Percentiles rank a stretch among this genome's conserved stretches.
These are phyloP conservation scores for Entomobrya multifasciata DNA, from an alignment of 2,888 invertebrate genomes.

Conservation along the genomic window DNA sequence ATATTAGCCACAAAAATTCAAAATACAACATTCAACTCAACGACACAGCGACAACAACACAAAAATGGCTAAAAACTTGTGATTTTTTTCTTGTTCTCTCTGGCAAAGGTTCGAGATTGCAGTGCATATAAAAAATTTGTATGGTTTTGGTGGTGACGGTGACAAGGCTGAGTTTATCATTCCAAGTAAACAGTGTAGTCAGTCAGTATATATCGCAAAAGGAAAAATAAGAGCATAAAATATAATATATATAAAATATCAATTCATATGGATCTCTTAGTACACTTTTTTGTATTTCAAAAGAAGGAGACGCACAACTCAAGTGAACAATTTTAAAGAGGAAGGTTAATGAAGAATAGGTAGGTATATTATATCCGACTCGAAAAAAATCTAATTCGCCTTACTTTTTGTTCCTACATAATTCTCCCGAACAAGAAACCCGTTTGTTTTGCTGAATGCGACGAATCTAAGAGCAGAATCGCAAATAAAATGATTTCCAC, in stretches of 20 bases:
- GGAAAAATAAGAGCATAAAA: too few species aligned
- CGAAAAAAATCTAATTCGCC: background rate
- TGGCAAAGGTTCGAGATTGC: background rate
- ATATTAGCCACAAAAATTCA: slow-evolving; percentile 29
- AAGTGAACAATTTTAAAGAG: slow-evolving; percentile 33
- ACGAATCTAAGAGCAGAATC: slow-evolving; percentile 20
- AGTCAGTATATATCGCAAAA: too few species aligned
- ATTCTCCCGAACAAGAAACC: slow-evolving; percentile 2
- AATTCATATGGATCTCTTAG: background rate
- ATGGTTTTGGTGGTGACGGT: background rate
- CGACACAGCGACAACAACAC: slow-evolving; percentile 47
- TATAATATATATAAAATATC: background rate
- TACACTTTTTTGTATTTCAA: background rate
- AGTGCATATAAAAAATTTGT: background rate
- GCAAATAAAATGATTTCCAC: background rate
- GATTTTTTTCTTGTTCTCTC: background rate
- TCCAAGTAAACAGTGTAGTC: too few species aligned
- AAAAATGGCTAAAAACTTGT: slow-evolving; percentile 28
- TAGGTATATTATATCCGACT: slow-evolving; percentile 2
- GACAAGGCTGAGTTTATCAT: background rate
- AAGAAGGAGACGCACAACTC: slow-evolving; percentile 25
- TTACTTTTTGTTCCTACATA: slow-evolving; percentile 26
- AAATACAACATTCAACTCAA: slow-evolving; percentile 12
- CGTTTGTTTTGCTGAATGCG: slow-evolving; percentile 18
- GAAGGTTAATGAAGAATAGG: slow-evolving; percentile 46